A percentile compares a stretch with the other conserved stretches of the same genome.
Conservation (phyloP, 2,113 vertebrate species). For the Notiomystis cincta region DNA sequence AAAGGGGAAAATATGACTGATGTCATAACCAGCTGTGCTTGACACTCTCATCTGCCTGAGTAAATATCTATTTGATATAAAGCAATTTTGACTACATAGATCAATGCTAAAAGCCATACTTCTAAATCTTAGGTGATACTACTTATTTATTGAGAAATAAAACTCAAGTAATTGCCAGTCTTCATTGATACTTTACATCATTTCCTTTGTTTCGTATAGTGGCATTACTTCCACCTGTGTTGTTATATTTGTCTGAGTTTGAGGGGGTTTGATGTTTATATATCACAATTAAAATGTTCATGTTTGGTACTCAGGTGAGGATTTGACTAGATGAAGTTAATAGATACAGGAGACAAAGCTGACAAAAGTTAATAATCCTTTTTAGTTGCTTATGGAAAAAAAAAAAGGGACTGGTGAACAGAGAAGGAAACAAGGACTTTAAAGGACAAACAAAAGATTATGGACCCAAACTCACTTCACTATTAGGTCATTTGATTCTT, state of each 20-base stretch:
- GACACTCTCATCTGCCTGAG: not conserved
- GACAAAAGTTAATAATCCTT: not conserved
- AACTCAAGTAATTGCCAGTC: not conserved
- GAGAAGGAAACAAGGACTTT: not conserved
- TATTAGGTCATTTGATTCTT: not conserved
- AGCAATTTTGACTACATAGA: not conserved
- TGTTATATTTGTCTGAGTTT: not conserved
- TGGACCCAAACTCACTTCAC: not conserved
- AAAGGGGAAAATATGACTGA: not conserved
- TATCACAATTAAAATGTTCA: not conserved
- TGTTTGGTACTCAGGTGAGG: not conserved
- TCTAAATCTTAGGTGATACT: not conserved
- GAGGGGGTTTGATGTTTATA: accelerated
- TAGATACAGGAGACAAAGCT: not conserved
- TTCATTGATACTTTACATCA: not conserved
- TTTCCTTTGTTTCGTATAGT: not conserved
- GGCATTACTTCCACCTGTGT: not conserved
- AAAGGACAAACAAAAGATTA: not conserved
- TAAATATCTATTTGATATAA: not conserved
- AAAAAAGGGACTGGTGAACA: not conserved
- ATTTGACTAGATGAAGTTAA: not conserved
- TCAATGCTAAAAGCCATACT: not conserved
- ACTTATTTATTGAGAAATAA: not conserved
- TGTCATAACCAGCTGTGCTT: not conserved
- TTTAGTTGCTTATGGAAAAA: not conserved